A percentile compares a stretch with the other conserved stretches of the same genome.
Evolutionary conservation across 2,113 vertebrate genomes (phyloP).

Genomic region (Prunella fulvescens): DNA sequence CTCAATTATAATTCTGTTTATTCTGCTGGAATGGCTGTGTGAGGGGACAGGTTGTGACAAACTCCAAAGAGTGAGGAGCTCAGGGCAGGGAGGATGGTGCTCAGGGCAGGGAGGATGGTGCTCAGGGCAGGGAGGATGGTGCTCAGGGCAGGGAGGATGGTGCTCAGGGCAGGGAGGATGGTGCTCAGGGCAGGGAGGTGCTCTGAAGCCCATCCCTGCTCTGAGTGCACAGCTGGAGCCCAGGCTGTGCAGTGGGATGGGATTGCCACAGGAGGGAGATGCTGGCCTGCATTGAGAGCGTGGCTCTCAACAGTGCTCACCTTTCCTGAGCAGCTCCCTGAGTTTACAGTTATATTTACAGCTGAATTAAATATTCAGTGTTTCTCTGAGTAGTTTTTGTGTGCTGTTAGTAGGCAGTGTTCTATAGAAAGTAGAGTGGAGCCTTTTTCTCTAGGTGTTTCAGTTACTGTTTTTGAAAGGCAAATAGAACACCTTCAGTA

Average conservation of each 20-base stretch:
- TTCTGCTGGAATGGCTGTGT: background rate
- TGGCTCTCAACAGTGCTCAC: background rate
- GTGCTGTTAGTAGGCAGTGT: background rate
- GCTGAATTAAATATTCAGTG: slow-evolving; percentile 11
- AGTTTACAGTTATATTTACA: background rate
- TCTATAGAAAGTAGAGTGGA: background rate
- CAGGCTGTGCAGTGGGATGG: background rate
- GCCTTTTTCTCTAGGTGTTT: background rate
- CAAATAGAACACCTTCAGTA: background rate
- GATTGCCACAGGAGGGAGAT: slow-evolving; percentile 38
- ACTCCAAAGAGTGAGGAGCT: background rate
- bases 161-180: too few species aligned
- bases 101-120: too few species aligned
- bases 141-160: too few species aligned
- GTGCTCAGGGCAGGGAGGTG: too few species aligned
- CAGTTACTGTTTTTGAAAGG: background rate
- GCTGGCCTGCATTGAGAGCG: background rate
- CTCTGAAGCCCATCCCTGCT: background rate
- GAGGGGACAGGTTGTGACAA: background rate
- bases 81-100: background rate
- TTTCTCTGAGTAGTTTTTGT: slow-evolving; percentile 10
- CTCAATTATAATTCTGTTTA: rapidly evolving
- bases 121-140: too few species aligned
- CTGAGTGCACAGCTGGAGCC: background rate
- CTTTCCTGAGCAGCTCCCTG: background rate